phyloP scores from a whole-genome alignment of 2,888 invertebrate genomes.

The Drosophila setosimentum region DNA sequence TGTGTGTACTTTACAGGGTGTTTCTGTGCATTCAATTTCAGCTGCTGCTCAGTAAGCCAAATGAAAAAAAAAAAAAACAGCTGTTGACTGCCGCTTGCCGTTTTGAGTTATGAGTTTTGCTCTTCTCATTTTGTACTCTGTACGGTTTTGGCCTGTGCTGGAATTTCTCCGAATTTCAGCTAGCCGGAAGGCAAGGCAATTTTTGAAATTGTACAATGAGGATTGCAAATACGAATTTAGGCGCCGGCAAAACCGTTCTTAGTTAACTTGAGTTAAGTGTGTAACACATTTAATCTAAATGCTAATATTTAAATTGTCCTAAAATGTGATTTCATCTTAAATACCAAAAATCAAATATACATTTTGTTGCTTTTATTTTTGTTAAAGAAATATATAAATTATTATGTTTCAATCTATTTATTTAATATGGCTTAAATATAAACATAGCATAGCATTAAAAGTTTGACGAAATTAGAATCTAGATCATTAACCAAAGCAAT shows the following conservation, averaged over 20 bases:
- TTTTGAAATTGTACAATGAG: not conserved
- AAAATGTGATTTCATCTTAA: not conserved
- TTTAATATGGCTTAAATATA: not conserved
- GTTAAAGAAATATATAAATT: not conserved
- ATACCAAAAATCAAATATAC: not conserved
- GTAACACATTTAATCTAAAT: not conserved
- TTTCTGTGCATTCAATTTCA: constrained; percentile 54
- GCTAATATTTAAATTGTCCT: not conserved
- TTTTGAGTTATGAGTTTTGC: constrained; percentile 61
- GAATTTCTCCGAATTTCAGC: constrained; percentile 54
- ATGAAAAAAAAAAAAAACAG: constrained; percentile 58
- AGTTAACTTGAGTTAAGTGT: not conserved
- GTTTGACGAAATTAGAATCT: not conserved
- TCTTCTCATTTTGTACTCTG: constrained; percentile 43
- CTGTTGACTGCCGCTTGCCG: constrained; percentile 40
- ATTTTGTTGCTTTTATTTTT: not conserved
- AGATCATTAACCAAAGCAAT: not conserved
- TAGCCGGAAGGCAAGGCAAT: constrained; percentile 14
- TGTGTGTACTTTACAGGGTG: constrained; percentile 64
- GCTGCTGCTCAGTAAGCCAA: constrained; percentile 35
- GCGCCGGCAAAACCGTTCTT: constrained; percentile 49
- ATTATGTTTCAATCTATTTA: not conserved
- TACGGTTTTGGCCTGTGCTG: constrained; percentile 53
- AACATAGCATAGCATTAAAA: not conserved
- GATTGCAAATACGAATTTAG: constrained; percentile 3